Evolutionary conservation across 53 echinoderm and acorn worm species (phyloP).

Genomic region (Luidia sarsii): DNA sequence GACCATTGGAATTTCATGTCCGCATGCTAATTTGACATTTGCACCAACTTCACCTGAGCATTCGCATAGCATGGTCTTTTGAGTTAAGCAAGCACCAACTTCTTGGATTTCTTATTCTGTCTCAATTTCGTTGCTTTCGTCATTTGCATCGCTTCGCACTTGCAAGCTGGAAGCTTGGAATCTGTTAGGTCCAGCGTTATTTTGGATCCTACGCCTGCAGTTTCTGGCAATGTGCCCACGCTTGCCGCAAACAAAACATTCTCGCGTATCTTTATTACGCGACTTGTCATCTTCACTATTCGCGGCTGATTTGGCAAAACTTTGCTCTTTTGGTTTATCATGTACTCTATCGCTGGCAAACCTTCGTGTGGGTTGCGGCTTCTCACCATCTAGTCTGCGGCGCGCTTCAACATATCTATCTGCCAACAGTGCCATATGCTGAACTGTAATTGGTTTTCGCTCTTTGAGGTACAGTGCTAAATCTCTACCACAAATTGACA

Average conservation of each 20-base stretch:
- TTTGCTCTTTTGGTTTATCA: background rate
- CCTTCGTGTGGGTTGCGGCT: background rate
- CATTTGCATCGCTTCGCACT: background rate
- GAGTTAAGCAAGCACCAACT: background rate
- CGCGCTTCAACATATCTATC: slow-evolving; percentile 38
- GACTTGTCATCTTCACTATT: background rate
- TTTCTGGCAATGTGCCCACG: slow-evolving; percentile 38
- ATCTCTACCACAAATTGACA: slow-evolving; percentile 26
- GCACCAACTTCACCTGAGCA: background rate
- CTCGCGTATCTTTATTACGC: background rate
- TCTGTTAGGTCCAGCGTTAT: background rate
- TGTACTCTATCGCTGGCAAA: background rate
- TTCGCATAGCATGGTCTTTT: background rate
- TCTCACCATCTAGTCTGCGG: background rate
- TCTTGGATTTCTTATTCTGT: background rate
- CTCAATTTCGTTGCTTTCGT: background rate
- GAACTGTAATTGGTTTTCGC: slow-evolving; percentile 9
- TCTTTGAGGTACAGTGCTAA: slow-evolving; percentile 30
- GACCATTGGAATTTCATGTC: slow-evolving; percentile 25
- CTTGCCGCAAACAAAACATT: slow-evolving; percentile 25
- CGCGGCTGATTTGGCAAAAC: background rate
- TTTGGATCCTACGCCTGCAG: slow-evolving; percentile 24
- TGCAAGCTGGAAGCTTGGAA: background rate
- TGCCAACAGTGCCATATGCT: slow-evolving; percentile 20
- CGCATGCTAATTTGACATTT: slow-evolving; percentile 20